phyloP scores from a whole-genome alignment of 2,113 vertebrate genomes.

The Dendropsophus ebraccatus region DNA sequence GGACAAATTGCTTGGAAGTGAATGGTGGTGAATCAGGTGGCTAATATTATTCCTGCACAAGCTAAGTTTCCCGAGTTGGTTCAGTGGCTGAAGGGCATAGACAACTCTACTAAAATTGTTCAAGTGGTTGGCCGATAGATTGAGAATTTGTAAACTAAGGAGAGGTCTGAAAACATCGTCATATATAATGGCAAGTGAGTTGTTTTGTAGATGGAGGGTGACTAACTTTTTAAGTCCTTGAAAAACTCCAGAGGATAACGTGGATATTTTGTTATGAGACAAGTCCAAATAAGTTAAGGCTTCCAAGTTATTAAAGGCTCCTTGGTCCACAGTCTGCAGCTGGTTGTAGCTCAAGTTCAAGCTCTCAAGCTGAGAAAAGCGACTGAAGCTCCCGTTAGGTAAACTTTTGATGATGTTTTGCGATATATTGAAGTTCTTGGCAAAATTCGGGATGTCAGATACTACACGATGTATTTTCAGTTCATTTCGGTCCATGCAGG shows the following conservation, averaged over 20 bases:
- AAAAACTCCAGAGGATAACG: slow-evolving; percentile 65
- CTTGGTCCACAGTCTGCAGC: slow-evolving; percentile 53
- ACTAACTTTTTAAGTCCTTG: slow-evolving; percentile 67
- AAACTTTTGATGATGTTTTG: slow-evolving; percentile 51
- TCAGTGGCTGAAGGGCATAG: slow-evolving; percentile 66
- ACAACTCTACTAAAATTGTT: slow-evolving; percentile 68
- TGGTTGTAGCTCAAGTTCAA: slow-evolving; percentile 71
- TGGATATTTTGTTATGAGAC: slow-evolving; percentile 68
- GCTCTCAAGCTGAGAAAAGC: slow-evolving; percentile 63
- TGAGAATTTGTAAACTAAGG: slow-evolving; percentile 63
- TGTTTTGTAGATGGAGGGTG: slow-evolving; percentile 67
- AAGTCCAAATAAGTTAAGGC: slow-evolving; percentile 69
- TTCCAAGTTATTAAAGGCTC: slow-evolving; percentile 73
- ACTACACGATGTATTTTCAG: slow-evolving; percentile 61
- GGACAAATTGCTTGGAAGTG: slow-evolving; percentile 66
- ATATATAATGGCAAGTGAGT: slow-evolving; percentile 65
- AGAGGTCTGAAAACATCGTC: slow-evolving; percentile 63
- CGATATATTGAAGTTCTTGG: slow-evolving; percentile 65
- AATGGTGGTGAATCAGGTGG: slow-evolving; percentile 65
- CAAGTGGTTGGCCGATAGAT: slow-evolving; percentile 67
- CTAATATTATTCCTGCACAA: slow-evolving; percentile 74
- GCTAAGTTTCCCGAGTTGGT: slow-evolving; percentile 66
- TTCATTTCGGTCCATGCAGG: slow-evolving; percentile 67
- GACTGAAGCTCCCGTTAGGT: slow-evolving; percentile 62
- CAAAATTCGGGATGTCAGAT: slow-evolving; percentile 64